These are phyloP conservation scores for Brotula barbata DNA, from an alignment of 2,797 vertebrate genomes.

Conservation along the genomic window DNA sequence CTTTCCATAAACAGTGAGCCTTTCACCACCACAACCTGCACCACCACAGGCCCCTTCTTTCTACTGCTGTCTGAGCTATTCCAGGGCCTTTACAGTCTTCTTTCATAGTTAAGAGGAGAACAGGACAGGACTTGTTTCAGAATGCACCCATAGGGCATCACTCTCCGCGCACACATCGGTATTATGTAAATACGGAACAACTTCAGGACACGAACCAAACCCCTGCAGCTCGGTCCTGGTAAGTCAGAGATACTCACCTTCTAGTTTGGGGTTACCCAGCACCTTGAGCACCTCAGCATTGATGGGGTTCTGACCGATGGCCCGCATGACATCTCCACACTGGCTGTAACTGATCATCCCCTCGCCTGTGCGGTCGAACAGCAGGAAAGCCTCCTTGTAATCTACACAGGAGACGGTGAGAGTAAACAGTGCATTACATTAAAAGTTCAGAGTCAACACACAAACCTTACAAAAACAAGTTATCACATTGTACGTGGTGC, in stretches of 20 bases:
- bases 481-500: not conserved
- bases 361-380: conserved; percentile 91
- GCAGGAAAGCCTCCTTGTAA: conserved; percentile 92
- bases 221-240: not conserved
- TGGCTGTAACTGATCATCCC: conserved; percentile 91
- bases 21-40: too few species aligned
- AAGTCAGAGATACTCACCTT: conserved; percentile 67
- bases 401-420: conserved; percentile 69
- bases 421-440: not conserved
- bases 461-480: not conserved
- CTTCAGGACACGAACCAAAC: not conserved
- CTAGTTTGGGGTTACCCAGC: conserved; percentile 90
- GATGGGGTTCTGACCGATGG: conserved; percentile 91
- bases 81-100: too few species aligned
- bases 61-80: too few species aligned
- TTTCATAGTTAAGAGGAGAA: conserved; percentile 1
- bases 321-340: conserved; percentile 91
- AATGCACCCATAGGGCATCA: too few species aligned
- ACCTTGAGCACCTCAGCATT: conserved; percentile 94
- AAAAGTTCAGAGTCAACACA: not conserved
- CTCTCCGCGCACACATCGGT: too few species aligned
- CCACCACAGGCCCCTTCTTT: too few species aligned
- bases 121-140: conserved; percentile 8
- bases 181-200: too few species aligned
- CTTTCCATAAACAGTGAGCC: too few species aligned